A percentile compares a stretch with the other conserved stretches of the same genome.
Conservation (phyloP, 2,888 invertebrate species). For the Ctenicera cuprea region DNA sequence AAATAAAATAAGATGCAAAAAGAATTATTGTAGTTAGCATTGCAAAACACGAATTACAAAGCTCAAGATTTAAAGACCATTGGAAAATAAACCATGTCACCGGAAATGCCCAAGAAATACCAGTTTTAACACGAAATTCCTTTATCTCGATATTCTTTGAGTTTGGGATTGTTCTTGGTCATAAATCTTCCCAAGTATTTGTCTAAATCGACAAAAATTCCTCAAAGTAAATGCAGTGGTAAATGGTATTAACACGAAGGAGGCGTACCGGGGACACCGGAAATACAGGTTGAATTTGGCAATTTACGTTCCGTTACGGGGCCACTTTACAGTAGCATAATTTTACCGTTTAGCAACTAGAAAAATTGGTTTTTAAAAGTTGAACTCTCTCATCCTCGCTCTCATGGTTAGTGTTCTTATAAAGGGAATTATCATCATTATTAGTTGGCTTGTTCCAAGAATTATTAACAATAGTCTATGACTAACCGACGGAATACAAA, state of each 20-base stretch:
- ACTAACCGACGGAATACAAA: slow-evolving; percentile 47
- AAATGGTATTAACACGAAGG: slow-evolving; percentile 18
- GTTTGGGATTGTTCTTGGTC: not conserved
- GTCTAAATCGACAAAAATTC: slow-evolving; percentile 5
- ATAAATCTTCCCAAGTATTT: slow-evolving; percentile 17
- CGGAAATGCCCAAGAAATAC: slow-evolving; percentile 33
- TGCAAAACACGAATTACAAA: slow-evolving; percentile 28
- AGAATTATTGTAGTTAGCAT: not conserved
- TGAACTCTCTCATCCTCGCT: slow-evolving; percentile 18
- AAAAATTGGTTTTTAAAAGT: slow-evolving; percentile 6
- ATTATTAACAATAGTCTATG: slow-evolving; percentile 41
- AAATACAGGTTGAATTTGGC: slow-evolving; percentile 25
- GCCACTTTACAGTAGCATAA: slow-evolving; percentile 3
- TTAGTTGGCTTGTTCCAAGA: slow-evolving; percentile 31
- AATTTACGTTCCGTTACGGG: slow-evolving; percentile 25
- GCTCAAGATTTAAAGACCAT: slow-evolving; percentile 15
- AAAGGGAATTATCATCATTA: slow-evolving; percentile 1
- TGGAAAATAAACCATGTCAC: slow-evolving; percentile 45
- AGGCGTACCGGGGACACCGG: slow-evolving; percentile 22
- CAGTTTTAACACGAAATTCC: slow-evolving; percentile 20
- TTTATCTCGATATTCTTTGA: not conserved
- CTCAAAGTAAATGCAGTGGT: slow-evolving; percentile 18
- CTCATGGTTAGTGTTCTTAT: slow-evolving; percentile 14
- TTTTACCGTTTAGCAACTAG: slow-evolving; percentile 24
- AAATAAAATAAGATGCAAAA: slow-evolving; percentile 14